These are phyloP conservation scores for Alaudala cheleensis DNA, from an alignment of 2,113 vertebrate species.

Conservation along the genomic window DNA sequence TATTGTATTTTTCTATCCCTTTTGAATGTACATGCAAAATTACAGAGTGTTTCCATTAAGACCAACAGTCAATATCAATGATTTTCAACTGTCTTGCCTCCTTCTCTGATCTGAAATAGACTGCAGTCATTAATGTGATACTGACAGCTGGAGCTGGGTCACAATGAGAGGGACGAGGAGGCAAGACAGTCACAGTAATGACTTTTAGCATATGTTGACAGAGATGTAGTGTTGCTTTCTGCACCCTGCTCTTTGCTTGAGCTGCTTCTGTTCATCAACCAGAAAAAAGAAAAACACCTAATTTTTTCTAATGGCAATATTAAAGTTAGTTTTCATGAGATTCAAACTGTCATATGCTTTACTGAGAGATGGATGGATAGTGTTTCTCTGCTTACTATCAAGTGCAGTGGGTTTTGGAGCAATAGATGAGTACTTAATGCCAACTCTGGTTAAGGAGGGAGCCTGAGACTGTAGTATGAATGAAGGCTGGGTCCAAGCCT, in stretches of 20 bases:
- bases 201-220: neutral
- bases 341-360: neutral
- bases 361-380: neutral
- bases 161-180: neutral
- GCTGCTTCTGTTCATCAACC: neutral
- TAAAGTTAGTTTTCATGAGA: neutral
- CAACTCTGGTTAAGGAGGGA: neutral
- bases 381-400: neutral
- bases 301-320: neutral
- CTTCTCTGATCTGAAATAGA: neutral
- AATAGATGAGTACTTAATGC: neutral
- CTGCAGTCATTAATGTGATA: neutral
- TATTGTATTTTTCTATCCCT: neutral
- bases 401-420: neutral
- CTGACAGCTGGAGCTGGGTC: constrained; percentile 13
- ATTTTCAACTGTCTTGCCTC: neutral
- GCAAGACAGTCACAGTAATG: neutral
- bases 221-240: neutral
- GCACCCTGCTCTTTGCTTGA: neutral
- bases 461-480: neutral
- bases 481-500: neutral
- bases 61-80: neutral
- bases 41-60: neutral
- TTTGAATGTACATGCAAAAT: neutral
- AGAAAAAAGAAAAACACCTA: neutral